These are phyloP conservation scores for Chelonus insularis DNA, from an alignment of 1,140 invertebrate genomes.

Conservation along the genomic window DNA sequence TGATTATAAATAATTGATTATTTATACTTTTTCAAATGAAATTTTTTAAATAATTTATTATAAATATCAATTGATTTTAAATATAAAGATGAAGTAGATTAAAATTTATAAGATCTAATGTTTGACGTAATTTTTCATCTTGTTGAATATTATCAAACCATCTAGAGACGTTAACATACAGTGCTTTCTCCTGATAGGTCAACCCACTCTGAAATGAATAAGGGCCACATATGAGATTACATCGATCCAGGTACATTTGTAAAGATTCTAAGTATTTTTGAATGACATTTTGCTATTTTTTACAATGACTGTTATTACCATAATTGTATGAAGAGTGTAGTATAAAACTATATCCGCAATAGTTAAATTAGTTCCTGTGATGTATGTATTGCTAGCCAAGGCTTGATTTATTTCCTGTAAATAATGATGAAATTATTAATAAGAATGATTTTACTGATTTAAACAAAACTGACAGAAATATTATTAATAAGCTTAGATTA, in stretches of 20 bases:
- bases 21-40: too few relatives aligned
- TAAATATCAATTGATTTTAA: constrained; percentile 40
- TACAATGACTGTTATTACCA: constrained; percentile 51
- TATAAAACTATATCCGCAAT: constrained; percentile 65
- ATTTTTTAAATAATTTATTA: constrained; percentile 2
- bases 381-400: constrained; percentile 60
- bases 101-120: constrained; percentile 64
- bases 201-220: constrained; percentile 53
- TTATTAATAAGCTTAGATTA: too few relatives aligned
- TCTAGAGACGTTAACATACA: constrained; percentile 66
- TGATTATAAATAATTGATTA: too few relatives aligned
- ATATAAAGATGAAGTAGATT: constrained; percentile 50
- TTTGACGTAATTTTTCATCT: constrained; percentile 62
- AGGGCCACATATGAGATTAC: constrained; percentile 26
- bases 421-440: too few relatives aligned
- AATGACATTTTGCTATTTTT: constrained; percentile 18
- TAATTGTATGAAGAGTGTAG: constrained; percentile 61
- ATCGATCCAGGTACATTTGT: constrained; percentile 28
- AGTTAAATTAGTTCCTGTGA: constrained; percentile 63
- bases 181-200: constrained; percentile 63
- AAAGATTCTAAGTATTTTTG: constrained; percentile 25
- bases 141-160: constrained; percentile 72
- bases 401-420: constrained; percentile 61
- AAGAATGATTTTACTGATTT: too few relatives aligned
- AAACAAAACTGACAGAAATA: too few relatives aligned